A percentile compares a stretch with the other conserved stretches of the same genome.
These are phyloP conservation scores for Pontoporia blainvillei DNA, from an alignment of 2,113 vertebrate genomes.

Conservation along the genomic window DNA sequence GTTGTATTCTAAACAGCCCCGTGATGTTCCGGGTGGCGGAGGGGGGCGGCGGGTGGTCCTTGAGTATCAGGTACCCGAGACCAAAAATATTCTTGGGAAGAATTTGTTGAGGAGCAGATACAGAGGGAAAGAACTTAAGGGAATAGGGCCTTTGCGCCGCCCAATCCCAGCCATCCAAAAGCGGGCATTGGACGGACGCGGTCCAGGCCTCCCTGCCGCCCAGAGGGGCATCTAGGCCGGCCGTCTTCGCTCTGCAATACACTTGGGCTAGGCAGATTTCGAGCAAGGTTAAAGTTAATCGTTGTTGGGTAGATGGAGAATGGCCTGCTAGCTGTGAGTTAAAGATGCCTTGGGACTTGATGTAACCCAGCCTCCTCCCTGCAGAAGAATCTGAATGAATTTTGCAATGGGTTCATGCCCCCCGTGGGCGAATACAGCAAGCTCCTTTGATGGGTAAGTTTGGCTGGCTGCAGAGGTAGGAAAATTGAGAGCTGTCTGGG, in stretches of 20 bases:
- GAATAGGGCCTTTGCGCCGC: background rate
- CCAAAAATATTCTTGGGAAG: background rate
- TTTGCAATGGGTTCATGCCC: background rate
- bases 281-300: background rate
- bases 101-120: background rate
- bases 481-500: background rate
- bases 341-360: background rate
- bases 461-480: background rate
- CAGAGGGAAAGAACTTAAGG: background rate
- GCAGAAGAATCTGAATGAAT: background rate
- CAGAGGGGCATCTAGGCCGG: background rate
- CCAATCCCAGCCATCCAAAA: background rate
- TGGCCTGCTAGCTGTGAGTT: background rate
- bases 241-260: background rate
- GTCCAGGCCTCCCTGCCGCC: background rate
- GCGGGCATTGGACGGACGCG: background rate
- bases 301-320: background rate
- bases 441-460: background rate
- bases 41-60: background rate
- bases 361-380: background rate
- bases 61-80: background rate
- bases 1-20: background rate
- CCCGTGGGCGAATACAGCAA: background rate
- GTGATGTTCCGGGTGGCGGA: background rate
- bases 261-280: background rate